Evolutionary conservation across 2,113 vertebrate genomes (phyloP).

Genomic region (Prochilodus magdalenae): DNA sequence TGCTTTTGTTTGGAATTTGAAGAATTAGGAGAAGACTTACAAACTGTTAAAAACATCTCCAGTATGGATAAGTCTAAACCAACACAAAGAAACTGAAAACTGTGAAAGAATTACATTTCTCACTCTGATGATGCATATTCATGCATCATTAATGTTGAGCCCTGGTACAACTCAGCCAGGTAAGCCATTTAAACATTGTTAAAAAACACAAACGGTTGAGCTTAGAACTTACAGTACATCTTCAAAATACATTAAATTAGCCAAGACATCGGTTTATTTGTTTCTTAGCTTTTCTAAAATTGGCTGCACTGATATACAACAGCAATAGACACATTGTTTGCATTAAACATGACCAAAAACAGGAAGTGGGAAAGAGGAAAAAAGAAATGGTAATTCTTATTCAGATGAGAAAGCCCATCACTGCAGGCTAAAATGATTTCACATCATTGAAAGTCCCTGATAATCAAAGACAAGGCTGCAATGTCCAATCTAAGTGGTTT

Average conservation of each 20-base stretch:
- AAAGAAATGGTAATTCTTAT: not conserved
- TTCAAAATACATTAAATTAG: not conserved
- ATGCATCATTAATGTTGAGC: too few relatives aligned
- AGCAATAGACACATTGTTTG: not conserved
- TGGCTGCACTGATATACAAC: not conserved
- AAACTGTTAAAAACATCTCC: too few relatives aligned
- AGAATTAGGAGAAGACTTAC: too few relatives aligned
- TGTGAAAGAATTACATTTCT: too few relatives aligned
- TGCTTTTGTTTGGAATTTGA: too few relatives aligned
- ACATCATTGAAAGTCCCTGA: not conserved
- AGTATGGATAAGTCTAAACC: too few relatives aligned
- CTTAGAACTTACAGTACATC: not conserved
- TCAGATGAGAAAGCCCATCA: not conserved
- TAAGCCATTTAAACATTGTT: not conserved
- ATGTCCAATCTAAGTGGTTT: not conserved
- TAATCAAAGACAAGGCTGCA: not conserved
- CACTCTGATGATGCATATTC: too few relatives aligned
- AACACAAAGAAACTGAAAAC: too few relatives aligned
- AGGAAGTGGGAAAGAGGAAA: not conserved
- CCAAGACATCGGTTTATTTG: not conserved
- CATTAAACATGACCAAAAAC: not conserved
- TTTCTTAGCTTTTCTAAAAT: slow-evolving; percentile 1
- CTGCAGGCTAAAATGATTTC: not conserved
- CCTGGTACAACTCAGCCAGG: too few relatives aligned
- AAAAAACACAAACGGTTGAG: not conserved